Conservation (phyloP, 2,888 invertebrate species). For the Sthenelais limicola region DNA sequence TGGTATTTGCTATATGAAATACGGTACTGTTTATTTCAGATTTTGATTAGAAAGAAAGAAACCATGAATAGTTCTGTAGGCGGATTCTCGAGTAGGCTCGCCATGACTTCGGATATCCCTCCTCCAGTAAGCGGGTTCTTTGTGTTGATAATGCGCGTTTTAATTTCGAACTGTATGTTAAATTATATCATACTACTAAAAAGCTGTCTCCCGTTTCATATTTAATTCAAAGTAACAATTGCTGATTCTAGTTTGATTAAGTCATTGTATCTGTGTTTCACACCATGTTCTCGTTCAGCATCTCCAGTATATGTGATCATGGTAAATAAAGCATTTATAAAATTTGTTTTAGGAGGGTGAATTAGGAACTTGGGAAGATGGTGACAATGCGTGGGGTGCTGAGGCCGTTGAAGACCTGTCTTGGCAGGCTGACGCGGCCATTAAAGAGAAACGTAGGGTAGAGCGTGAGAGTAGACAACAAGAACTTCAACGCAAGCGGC, state of each 20-base stretch:
- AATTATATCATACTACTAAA: not conserved
- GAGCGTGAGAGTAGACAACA: constrained; percentile 60
- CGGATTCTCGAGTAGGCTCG: constrained; percentile 36
- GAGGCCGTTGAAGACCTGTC: constrained; percentile 62
- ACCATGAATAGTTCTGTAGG: constrained; percentile 1
- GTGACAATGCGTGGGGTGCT: constrained; percentile 61
- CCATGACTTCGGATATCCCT: constrained; percentile 20
- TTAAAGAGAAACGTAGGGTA: constrained; percentile 59
- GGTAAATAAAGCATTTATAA: too few relatives aligned
- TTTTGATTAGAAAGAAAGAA: constrained; percentile 17
- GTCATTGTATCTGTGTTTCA: too few relatives aligned
- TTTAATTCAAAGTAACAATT: too few relatives aligned
- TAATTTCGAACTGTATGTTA: not conserved
- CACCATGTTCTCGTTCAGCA: too few relatives aligned
- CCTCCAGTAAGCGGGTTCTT: constrained; percentile 12
- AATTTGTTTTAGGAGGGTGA: constrained; percentile 54
- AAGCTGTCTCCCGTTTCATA: too few relatives aligned
- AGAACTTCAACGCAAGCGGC: constrained; percentile 60
- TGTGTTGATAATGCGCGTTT: not conserved
- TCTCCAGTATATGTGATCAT: too few relatives aligned
- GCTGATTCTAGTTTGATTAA: too few relatives aligned
- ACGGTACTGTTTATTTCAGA: not conserved
- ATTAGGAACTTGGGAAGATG: constrained; percentile 64
- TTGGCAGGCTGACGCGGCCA: constrained; percentile 65
- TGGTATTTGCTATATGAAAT: not conserved